Conservation (phyloP, 2,113 vertebrate genomes). For the Epinephelus cyanopodus region DNA sequence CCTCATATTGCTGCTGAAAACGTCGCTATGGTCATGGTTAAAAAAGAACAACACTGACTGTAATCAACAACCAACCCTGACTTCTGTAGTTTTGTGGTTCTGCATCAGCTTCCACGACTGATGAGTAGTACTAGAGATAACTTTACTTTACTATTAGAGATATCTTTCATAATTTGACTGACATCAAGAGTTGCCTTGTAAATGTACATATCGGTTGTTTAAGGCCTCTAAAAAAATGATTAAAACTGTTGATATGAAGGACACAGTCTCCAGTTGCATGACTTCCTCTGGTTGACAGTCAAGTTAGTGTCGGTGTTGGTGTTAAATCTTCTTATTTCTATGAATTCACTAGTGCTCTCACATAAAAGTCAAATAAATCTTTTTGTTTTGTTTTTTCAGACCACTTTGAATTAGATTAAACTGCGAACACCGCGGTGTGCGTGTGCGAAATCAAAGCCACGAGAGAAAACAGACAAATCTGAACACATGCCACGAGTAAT, state of each 20-base stretch:
- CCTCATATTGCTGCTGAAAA: too few species aligned
- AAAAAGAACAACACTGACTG: too few species aligned
- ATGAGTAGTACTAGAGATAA: too few species aligned
- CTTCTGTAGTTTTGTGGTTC: neutral
- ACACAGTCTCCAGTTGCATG: too few species aligned
- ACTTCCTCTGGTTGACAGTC: too few species aligned
- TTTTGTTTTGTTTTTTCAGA: neutral
- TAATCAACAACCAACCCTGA: neutral
- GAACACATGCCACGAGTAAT: conserved; percentile 28
- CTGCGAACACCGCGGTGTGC: neutral
- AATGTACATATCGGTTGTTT: neutral
- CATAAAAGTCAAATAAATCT: neutral
- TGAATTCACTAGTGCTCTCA: neutral
- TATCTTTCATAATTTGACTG: neutral
- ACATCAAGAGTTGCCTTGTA: too few species aligned
- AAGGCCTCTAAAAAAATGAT: too few species aligned
- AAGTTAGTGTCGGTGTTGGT: neutral
- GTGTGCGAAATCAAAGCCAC: conserved; percentile 15
- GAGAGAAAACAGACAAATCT: conserved; percentile 1
- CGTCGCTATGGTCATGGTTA: too few species aligned
- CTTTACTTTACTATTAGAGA: too few species aligned
- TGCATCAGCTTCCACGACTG: neutral
- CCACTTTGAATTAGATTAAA: neutral
- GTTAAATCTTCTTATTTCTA: neutral
- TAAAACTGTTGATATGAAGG: too few species aligned